Evolutionary conservation across 2,797 vertebrate genomes (phyloP).

Genomic region (Nasua narica): DNA sequence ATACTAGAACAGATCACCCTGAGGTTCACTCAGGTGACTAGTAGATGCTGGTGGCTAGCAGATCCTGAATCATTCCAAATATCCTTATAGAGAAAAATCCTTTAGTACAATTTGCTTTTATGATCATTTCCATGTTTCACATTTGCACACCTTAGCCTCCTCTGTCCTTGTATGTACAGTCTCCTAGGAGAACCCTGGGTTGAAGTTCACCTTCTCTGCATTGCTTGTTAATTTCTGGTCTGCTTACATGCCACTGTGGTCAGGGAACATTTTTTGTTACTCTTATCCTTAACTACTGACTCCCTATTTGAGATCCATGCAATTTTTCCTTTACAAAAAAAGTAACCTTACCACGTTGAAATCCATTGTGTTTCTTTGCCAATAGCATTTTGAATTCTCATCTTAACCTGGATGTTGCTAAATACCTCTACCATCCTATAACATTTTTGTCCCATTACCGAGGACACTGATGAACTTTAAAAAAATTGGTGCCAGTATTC

Average conservation of each 20-base stretch:
- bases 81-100: not conserved
- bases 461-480: conserved; percentile 50
- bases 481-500: conserved; percentile 48
- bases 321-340: not conserved
- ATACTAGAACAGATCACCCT: not conserved
- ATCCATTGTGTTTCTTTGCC: not conserved
- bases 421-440: conserved; percentile 28
- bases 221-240: not conserved
- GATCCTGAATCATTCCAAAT: conserved; percentile 39
- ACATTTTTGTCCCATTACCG: conserved; percentile 20
- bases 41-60: not conserved
- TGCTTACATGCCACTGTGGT: not conserved
- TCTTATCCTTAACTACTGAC: not conserved
- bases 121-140: conserved; percentile 16
- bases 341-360: not conserved
- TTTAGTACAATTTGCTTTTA: conserved; percentile 62
- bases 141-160: not conserved
- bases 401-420: conserved; percentile 28
- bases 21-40: not conserved
- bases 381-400: not conserved
- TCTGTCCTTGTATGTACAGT: conserved; percentile 5
- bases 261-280: not conserved
- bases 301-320: not conserved
- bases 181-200: not conserved
- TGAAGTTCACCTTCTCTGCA: not conserved